Evolutionary conservation across 1,140 invertebrate genomes (phyloP).

Genomic region (Sinella curviseta): DNA sequence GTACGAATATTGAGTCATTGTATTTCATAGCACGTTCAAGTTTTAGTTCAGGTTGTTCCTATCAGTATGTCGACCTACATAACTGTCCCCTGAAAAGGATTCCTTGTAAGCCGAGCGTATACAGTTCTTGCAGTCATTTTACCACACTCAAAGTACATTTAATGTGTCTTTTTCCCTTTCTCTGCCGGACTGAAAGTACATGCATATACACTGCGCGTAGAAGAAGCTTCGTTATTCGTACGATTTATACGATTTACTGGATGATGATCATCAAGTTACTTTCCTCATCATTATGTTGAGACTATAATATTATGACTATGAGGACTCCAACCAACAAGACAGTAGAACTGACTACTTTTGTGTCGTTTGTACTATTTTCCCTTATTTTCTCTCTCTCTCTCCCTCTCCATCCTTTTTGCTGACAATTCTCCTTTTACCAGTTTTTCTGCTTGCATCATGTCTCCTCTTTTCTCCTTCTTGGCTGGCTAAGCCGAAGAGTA

Average conservation of each 20-base stretch:
- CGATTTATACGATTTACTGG: background rate
- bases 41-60: too few species aligned
- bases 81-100: too few species aligned
- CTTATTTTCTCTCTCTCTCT: background rate
- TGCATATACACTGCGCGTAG: background rate
- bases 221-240: too few species aligned
- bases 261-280: background rate
- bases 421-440: background rate
- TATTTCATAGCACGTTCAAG: too few species aligned
- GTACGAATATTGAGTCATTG: too few species aligned
- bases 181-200: background rate
- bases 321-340: background rate
- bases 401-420: background rate
- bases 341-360: too few species aligned
- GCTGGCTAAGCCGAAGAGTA: background rate
- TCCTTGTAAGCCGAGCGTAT: background rate
- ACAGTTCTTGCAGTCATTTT: background rate
- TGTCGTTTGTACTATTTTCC: too few species aligned
- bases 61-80: too few species aligned
- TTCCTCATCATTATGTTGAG: background rate
- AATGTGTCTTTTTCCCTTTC: background rate
- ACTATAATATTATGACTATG: background rate
- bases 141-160: slow-evolving; percentile 1
- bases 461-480: background rate
- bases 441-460: background rate